A percentile compares a stretch with the other conserved stretches of the same genome.
Conservation (phyloP, 2,888 invertebrate species). For the Erebia palarica region DNA sequence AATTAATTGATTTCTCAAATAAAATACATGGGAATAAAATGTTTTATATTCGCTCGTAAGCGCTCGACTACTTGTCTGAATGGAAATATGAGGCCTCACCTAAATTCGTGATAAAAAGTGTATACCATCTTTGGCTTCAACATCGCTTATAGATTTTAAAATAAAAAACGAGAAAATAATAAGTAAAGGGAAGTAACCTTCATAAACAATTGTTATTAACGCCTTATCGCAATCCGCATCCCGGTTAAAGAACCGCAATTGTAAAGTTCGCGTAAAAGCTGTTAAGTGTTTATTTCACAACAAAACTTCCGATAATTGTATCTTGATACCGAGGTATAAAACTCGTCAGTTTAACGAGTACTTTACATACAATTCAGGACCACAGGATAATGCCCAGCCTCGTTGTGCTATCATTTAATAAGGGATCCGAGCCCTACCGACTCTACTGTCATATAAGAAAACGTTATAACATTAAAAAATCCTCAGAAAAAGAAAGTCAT, state of each 20-base stretch:
- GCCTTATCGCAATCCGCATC: not conserved
- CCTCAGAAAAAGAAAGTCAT: not conserved
- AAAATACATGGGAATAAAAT: too few species aligned
- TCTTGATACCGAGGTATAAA: slow-evolving; percentile 18
- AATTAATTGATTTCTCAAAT: too few species aligned
- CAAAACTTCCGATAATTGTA: slow-evolving; percentile 15
- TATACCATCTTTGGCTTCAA: not conserved
- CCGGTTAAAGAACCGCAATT: not conserved
- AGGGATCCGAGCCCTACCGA: slow-evolving; percentile 18
- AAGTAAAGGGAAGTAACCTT: not conserved
- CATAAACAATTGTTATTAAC: not conserved
- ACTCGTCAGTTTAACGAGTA: slow-evolving; percentile 18
- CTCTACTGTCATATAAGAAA: not conserved
- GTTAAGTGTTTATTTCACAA: slow-evolving; percentile 23
- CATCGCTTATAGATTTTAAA: not conserved
- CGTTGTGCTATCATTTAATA: slow-evolving; percentile 24
- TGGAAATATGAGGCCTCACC: too few species aligned
- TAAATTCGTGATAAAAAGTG: too few species aligned
- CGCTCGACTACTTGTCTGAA: too few species aligned
- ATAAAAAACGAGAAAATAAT: not conserved
- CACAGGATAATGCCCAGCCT: not conserved
- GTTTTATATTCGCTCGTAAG: too few species aligned
- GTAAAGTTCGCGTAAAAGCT: slow-evolving; percentile 5
- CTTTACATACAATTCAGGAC: slow-evolving; percentile 8
- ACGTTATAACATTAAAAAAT: not conserved